Conservation (phyloP, 1,140 invertebrate genomes). For the Dreissena polymorpha region DNA sequence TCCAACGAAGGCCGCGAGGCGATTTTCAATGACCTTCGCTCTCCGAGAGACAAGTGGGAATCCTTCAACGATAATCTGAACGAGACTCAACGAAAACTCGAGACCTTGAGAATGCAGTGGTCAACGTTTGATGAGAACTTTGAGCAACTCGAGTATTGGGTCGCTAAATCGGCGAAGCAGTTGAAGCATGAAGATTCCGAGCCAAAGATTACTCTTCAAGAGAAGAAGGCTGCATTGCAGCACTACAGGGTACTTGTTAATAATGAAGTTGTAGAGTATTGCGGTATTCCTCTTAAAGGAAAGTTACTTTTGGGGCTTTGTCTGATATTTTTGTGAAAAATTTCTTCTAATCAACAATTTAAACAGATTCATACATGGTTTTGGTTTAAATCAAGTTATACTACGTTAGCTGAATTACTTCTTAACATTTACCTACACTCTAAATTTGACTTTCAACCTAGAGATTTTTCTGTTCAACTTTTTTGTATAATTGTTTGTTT, state of each 20-base stretch:
- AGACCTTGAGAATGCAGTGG: slow-evolving; percentile 83
- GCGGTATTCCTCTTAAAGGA: too few species aligned
- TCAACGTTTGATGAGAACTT: slow-evolving; percentile 77
- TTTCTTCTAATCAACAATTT: too few species aligned
- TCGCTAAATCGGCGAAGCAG: slow-evolving; percentile 93
- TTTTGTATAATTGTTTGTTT: too few species aligned
- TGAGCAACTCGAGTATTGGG: slow-evolving; percentile 94
- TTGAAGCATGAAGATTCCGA: slow-evolving; percentile 92
- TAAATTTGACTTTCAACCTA: too few species aligned
- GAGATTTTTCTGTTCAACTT: too few species aligned
- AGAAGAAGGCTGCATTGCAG: slow-evolving; percentile 96
- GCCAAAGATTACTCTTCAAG: slow-evolving; percentile 93
- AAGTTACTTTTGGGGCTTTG: not conserved
- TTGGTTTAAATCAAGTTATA: not conserved
- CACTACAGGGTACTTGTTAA: slow-evolving; percentile 88
- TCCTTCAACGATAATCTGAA: slow-evolving; percentile 91
- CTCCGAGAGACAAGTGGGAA: slow-evolving; percentile 91
- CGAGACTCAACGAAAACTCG: slow-evolving; percentile 91
- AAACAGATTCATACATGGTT: not conserved
- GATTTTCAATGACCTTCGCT: slow-evolving; percentile 90
- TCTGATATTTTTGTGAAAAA: too few species aligned
- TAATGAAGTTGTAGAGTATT: too few species aligned
- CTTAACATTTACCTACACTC: too few species aligned
- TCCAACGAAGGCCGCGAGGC: slow-evolving; percentile 91
- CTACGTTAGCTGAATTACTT: not conserved